Evolutionary conservation across 1,140 invertebrate genomes (phyloP), one percentile per base, ranked within the genome.

Genomic region (Conopomorpha cramerella): DNA sequence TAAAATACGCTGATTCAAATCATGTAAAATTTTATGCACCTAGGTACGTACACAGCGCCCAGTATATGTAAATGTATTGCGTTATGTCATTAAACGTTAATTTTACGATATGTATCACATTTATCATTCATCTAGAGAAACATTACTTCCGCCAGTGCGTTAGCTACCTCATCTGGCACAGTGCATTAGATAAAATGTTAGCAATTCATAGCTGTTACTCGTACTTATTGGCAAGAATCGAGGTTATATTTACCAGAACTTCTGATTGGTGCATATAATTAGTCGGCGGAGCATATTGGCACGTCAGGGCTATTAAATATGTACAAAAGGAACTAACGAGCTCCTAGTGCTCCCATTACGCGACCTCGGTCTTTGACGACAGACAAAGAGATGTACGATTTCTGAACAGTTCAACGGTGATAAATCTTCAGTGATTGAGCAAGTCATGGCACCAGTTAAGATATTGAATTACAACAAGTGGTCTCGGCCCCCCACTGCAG

Each of bases 401-500:
- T 37, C 40, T 38, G 34, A 43, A 36, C 40, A 32, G 46, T 35
- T 36, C 38, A 38, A 29, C 32, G 17, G 8, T 17, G 18, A 36
- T 28, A 30, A 26, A 39, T 31, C 36, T 37, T 44, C 27, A 34
- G 26, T 30, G 23, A 31, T 41, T 47, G 38, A 33, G n/a, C 36
- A 17, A 16, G 51, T 42, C 11, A 72, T 74, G 67, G 46, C 71
- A 12, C 62, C 64, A 14, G 49, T 71, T 41, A 68, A 72, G 47
- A 46, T 76, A 30, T 57, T 61, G 13, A 63, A 65, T 37, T 58
- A 51, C 25, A 57, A 55, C 36, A 71, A 71, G 40, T 77, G 77
- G 73, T 65, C 54, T 23, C 63, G 82, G 49, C 86, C 86, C 1
- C 79, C 83, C n/a, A 86, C 85, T 1, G 65, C 79, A 14, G 82